Base-by-base conservation (phyloP, 2,888 invertebrate genomes). In the Schizaphis graminum region DNA sequence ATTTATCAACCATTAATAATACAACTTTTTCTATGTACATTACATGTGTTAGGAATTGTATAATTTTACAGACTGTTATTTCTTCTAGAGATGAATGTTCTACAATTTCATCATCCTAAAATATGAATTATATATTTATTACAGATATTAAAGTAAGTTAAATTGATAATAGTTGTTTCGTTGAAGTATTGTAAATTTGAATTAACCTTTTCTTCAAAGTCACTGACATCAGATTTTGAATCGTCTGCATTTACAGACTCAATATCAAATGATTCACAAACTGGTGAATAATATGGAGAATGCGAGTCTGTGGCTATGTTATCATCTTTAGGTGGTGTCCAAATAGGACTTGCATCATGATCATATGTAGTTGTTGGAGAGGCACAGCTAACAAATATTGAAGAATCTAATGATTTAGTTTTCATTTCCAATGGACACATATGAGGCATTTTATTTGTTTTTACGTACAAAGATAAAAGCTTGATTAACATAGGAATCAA, bases 281-380 rank as follows among this genome's bases (percentile, higher is more conserved):
- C 91, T 41, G 94, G 94, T 13, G 94, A 94, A 91, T 94, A 94
- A 87, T 86, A 86, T 67, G 94, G 94, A 28, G 94, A 94, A 86
- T 86, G 28, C 4, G 53, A 91, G 24, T 94, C 47, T n/a, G 49
- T 86, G 35, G 86, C 24, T 41, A 93, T 89, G 5, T 94, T 67
- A 11, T 91, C 61, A 61, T 90, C 61, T 35, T 56, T 86, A 24
- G 53, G 61, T 0, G 91, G 53, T 41, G 94, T 67, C 57, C 24
- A 86, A 86, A 16, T 67, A 41, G 89, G 90, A n/a, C 90, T 93
- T 35, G 77, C 77, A 77, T 77, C 90, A 86, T 67, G 77, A 41
- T 41, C 41, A 13, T 86, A 91, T 10, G 91, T n/a, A 41, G 35
- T 26, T 49, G 91, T n/a, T 16, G 93, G 93, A 56, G 86, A 91